A percentile compares a stretch with the other conserved stretches of the same genome.
These are phyloP conservation scores for Gastrophysa polygoni DNA, from an alignment of 2,888 invertebrate species.

Conservation along the genomic window DNA sequence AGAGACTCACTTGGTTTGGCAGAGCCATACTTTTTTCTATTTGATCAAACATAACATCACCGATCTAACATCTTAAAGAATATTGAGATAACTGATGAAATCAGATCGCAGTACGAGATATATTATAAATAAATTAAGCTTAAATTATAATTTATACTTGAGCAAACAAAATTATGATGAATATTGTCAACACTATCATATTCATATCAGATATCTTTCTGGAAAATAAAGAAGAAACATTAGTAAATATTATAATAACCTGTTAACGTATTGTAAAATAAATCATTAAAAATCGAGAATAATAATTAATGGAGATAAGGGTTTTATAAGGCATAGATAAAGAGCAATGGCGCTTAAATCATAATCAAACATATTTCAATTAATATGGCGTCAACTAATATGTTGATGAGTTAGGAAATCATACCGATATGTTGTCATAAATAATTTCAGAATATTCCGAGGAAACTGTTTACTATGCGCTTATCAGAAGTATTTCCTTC, in stretches of 20 bases:
- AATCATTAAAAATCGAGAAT: slow-evolving; percentile 40
- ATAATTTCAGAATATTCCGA: not conserved
- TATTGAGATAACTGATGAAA: slow-evolving; percentile 45
- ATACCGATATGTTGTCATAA: slow-evolving; percentile 15
- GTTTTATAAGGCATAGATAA: slow-evolving; percentile 37
- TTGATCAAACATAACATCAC: slow-evolving; percentile 25
- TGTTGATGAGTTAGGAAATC: slow-evolving; percentile 23
- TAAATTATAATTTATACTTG: slow-evolving; percentile 37
- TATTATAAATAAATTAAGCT: slow-evolving; percentile 37
- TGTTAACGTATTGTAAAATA: slow-evolving; percentile 41
- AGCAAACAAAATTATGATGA: slow-evolving; percentile 39
- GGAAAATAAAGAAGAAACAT: slow-evolving; percentile 38
- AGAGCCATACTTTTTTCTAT: slow-evolving; percentile 27
- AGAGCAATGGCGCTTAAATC: slow-evolving; percentile 35
- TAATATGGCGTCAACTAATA: slow-evolving; percentile 31
- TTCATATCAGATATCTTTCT: slow-evolving; percentile 38
- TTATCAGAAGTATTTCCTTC: slow-evolving; percentile 5
- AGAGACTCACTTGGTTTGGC: slow-evolving; percentile 29
- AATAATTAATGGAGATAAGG: slow-evolving; percentile 39
- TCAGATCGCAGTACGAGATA: slow-evolving; percentile 32
- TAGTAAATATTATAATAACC: slow-evolving; percentile 41
- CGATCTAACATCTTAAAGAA: slow-evolving; percentile 41
- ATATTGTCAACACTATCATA: slow-evolving; percentile 39
- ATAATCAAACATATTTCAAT: slow-evolving; percentile 30
- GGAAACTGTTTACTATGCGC: not conserved